Evolutionary conservation across 2,888 invertebrate genomes (phyloP), one percentile per base, ranked within the genome.

Genomic region (Nesidiocoris tenuis): DNA sequence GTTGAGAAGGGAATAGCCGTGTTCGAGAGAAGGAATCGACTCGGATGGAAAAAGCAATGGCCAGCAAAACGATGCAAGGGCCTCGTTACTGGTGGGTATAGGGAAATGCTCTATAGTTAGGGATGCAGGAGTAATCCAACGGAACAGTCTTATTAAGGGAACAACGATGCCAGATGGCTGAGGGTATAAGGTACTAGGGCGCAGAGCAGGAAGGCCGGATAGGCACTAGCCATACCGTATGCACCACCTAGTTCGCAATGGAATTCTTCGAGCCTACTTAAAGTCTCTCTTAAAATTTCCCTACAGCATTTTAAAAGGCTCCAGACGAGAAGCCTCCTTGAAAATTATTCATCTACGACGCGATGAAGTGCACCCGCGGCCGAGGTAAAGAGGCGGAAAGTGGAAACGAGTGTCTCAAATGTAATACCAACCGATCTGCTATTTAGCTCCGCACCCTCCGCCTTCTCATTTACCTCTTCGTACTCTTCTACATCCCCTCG

Each of bases 81-180:
- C 12, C 5, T 12, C 12, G 39, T 12, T 12, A 39, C 39, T 3
- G 39, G n/a, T n/a, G n/a, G n/a, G n/a, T n/a, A 39, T 39, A 39
- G 39, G n/a, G 39, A 39, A 39, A 39, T 39, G 39, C 39, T 39
- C 39, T 39, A 39, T 67, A 67, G 67, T 67, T 67, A 67, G 67
- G 67, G 55, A 67, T 67, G 67, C 67, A 67, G 55, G 55, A 67
- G 67, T 67, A 67, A 67, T 67, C 67, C 67, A 67, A 67, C 55
- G 23, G 67, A 67, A 67, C 67, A 55, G 67, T 56, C 67, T 67
- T 67, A 67, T 67, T 67, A 67, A 22, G 67, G 67, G 55, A 67
- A 67, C 67, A 67, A 39, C 39, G 39, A 39, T 7, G 39, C 39
- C 39, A 39, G 39, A 39, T 39, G 39, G 39, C 12, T 7, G 12